Conservation (phyloP, 1,140 invertebrate species). For the Drosophila dunni region DNA sequence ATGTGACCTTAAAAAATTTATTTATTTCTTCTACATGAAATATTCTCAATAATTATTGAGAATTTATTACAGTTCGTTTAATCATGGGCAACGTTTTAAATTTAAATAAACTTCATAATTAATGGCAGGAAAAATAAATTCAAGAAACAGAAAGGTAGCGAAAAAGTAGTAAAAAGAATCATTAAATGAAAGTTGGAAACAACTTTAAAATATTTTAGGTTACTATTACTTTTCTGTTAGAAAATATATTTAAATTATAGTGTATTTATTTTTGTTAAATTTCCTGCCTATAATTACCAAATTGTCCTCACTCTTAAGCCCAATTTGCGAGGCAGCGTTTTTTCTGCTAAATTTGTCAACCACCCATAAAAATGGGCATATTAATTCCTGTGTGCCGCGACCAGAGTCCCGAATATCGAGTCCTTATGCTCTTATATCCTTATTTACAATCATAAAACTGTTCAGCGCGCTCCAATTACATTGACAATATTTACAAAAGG, state of each 20-base stretch:
- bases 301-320: background rate
- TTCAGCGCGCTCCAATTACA: slow-evolving; percentile 71
- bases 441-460: slow-evolving; percentile 44
- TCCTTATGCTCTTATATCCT: slow-evolving; percentile 37
- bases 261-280: background rate
- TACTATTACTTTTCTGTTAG: too few relatives aligned
- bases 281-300: too few relatives aligned
- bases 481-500: slow-evolving; percentile 67
- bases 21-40: background rate
- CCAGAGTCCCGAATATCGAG: background rate
- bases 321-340: background rate
- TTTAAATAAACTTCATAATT: too few relatives aligned
- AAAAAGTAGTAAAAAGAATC: too few relatives aligned
- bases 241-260: too few relatives aligned
- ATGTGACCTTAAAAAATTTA: slow-evolving; percentile 1
- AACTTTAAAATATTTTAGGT: background rate
- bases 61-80: background rate
- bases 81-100: too few relatives aligned
- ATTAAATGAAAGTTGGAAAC: too few relatives aligned
- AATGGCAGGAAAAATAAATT: too few relatives aligned
- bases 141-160: too few relatives aligned
- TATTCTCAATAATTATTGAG: background rate
- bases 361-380: background rate
- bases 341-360: slow-evolving; percentile 15
- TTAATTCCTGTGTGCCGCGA: slow-evolving; percentile 8